A percentile compares a stretch with the other conserved stretches of the same genome.
Conservation (phyloP, 2,797 vertebrate species). For the Lemur catta region DNA sequence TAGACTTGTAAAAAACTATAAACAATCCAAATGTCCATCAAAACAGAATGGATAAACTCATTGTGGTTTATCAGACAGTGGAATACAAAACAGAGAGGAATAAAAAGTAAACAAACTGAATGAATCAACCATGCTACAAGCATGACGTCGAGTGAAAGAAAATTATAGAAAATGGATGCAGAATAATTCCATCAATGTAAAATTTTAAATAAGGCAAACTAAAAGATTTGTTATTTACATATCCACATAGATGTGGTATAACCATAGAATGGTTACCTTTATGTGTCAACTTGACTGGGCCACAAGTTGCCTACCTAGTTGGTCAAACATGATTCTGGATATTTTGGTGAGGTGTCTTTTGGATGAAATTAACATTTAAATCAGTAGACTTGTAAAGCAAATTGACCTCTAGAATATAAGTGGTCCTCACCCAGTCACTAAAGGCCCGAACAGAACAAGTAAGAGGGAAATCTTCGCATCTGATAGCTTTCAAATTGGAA, state of each 20-base stretch:
- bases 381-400: background rate
- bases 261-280: background rate
- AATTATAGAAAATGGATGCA: background rate
- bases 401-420: background rate
- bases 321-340: background rate
- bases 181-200: background rate
- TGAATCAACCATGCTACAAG: background rate
- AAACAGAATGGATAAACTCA: background rate
- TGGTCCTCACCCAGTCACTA: background rate
- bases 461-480: background rate
- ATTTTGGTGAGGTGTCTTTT: background rate
- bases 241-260: background rate
- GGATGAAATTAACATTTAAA: background rate
- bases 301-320: background rate
- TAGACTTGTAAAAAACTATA: background rate
- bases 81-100: background rate
- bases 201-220: background rate
- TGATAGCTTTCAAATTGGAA: background rate
- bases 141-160: background rate
- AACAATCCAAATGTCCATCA: background rate
- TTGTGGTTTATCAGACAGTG: background rate
- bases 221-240: background rate
- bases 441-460: background rate
- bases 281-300: background rate
- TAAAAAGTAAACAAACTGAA: background rate